phyloP scores from a whole-genome alignment of 2,888 invertebrate genomes.

The Eristalinus aeneus region DNA sequence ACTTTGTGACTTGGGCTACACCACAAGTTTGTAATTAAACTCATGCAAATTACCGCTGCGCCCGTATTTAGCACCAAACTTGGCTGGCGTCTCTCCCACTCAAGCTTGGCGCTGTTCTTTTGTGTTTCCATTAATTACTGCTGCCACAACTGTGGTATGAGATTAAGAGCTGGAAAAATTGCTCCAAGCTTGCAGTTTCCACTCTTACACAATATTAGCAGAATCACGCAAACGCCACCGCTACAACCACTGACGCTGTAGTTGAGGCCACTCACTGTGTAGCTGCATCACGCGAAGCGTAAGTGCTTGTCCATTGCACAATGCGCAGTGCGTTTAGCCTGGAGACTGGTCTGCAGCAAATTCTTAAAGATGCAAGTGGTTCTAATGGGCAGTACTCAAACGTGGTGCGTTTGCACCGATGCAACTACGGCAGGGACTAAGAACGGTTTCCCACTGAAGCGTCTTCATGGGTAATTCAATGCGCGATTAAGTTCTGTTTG shows the following conservation, averaged over 20 bases:
- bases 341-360: not conserved
- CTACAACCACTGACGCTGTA: not conserved
- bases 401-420: conserved; percentile 10
- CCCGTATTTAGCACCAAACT: conserved; percentile 27
- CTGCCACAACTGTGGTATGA: not conserved
- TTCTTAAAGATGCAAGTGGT: not conserved
- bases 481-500: conserved; percentile 53
- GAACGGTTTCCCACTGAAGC: conserved; percentile 57
- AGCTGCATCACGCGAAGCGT: conserved; percentile 53
- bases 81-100: conserved; percentile 22
- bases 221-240: conserved; percentile 56
- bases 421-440: conserved; percentile 20
- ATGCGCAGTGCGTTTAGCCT: not conserved
- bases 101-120: not conserved
- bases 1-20: conserved; percentile 29
- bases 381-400: not conserved
- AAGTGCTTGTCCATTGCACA: conserved; percentile 53
- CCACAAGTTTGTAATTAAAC: conserved; percentile 45
- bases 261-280: conserved; percentile 53
- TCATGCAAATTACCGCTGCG: conserved; percentile 38
- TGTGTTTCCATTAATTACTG: conserved; percentile 22
- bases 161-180: conserved; percentile 40
- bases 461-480: conserved; percentile 46
- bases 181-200: conserved; percentile 48
- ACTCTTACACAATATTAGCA: conserved; percentile 54